Evolutionary conservation across 2,113 vertebrate species (phyloP).

Genomic region (Myotis davidii): DNA sequence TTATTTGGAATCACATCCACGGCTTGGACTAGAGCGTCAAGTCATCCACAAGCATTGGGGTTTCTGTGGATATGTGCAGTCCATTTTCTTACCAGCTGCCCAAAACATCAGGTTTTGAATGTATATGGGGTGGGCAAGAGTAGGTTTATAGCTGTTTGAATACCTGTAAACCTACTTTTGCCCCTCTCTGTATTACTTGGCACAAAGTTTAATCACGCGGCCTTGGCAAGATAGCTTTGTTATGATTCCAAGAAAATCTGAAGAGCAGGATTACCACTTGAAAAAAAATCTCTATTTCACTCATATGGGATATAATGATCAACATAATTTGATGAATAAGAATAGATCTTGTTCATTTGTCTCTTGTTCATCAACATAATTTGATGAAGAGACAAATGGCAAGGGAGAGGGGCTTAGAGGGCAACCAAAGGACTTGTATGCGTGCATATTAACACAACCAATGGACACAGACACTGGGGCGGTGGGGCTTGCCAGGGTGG

Average conservation of each 20-base stretch:
- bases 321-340: too few species aligned
- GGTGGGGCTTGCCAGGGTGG: too few species aligned
- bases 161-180: neutral
- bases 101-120: neutral
- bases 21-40: neutral
- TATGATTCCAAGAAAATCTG: neutral
- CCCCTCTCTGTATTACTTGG: neutral
- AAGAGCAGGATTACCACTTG: neutral
- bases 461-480: too few species aligned
- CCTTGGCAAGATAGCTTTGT: conserved; percentile 28
- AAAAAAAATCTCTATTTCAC: neutral
- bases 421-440: too few species aligned
- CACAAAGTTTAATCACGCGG: neutral
- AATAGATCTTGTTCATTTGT: too few species aligned
- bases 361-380: too few species aligned
- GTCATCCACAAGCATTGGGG: neutral
- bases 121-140: neutral
- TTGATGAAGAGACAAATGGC: too few species aligned
- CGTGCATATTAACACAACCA: too few species aligned
- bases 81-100: neutral
- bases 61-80: neutral
- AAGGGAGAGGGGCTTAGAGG: too few species aligned
- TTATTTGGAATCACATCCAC: neutral
- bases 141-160: neutral
- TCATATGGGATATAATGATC: too few species aligned